These are phyloP conservation scores for Aphidoletes aphidimyza DNA, from an alignment of 2,888 invertebrate genomes.

Conservation along the genomic window DNA sequence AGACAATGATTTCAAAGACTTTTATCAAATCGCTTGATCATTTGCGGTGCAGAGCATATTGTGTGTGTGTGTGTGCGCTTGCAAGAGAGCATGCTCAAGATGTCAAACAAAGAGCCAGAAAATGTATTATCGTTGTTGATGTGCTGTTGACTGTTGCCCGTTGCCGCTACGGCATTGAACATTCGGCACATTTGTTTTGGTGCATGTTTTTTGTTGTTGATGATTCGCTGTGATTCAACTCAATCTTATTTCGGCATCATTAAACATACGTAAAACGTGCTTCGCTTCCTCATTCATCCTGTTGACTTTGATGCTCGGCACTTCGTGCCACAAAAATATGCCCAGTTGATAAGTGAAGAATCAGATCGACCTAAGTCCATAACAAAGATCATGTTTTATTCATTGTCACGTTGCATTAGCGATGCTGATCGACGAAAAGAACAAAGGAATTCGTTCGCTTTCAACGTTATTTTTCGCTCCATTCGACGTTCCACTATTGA, in stretches of 20 bases:
- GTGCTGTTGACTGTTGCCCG: not conserved
- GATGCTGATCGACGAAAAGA: too few relatives aligned
- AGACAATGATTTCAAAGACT: not conserved
- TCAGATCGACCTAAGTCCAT: not conserved
- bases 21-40: constrained; percentile 44
- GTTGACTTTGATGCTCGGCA: too few relatives aligned
- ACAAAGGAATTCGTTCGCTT: not conserved
- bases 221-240: not conserved
- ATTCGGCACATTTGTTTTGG: constrained; percentile 18
- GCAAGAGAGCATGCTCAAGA: not conserved
- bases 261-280: constrained; percentile 19
- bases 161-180: not conserved
- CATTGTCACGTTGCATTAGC: constrained; percentile 12
- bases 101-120: not conserved
- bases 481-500: not conserved
- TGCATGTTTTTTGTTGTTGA: not conserved
- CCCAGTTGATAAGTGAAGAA: too few relatives aligned
- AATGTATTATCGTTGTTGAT: constrained; percentile 18
- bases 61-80: not conserved
- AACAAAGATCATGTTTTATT: constrained; percentile 11
- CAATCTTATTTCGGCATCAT: constrained; percentile 5
- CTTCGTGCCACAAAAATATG: too few relatives aligned
- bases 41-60: not conserved
- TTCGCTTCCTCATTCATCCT: not conserved
- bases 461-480: not conserved